A percentile compares a stretch with the other conserved stretches of the same genome.
phyloP scores from a whole-genome alignment of 1,140 invertebrate genomes.

The Gryon sp. region DNA sequence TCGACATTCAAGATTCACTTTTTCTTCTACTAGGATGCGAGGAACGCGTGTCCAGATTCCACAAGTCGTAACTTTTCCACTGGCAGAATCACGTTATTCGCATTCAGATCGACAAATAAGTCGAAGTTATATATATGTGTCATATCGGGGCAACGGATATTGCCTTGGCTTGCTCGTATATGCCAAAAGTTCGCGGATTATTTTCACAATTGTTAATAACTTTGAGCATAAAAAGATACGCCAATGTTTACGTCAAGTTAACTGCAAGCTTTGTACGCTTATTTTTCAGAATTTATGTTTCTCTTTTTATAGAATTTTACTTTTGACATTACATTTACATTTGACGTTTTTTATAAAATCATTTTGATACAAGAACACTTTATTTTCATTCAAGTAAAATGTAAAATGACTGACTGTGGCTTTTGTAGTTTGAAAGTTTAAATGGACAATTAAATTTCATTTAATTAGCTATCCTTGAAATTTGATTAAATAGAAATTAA shows the following conservation, averaged over 20 bases:
- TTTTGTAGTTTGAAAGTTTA: no score
- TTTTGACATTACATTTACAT: background rate
- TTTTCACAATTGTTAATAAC: no score
- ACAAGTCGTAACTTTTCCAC: constrained; percentile 53
- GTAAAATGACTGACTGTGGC: no score
- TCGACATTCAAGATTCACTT: constrained; percentile 47
- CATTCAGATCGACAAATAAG: constrained; percentile 52
- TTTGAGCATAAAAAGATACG: no score
- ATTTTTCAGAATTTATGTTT: background rate
- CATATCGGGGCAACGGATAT: constrained; percentile 17
- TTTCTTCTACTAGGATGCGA: constrained; percentile 53
- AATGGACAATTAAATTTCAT: no score
- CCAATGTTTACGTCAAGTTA: constrained; percentile 6
- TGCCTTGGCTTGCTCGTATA: no score
- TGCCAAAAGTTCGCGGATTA: no score
- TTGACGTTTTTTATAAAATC: no score
- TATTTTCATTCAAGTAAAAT: no score
- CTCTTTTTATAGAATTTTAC: background rate
- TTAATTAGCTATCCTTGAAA: no score
- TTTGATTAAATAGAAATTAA: no score
- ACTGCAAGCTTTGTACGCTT: constrained; percentile 3
- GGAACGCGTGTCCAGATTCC: constrained; percentile 57
- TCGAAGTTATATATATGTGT: constrained; percentile 45
- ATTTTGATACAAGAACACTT: no score
- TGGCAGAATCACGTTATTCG: constrained; percentile 41